phyloP scores from a whole-genome alignment of 2,797 vertebrate genomes.

The Microchirus variegatus region DNA sequence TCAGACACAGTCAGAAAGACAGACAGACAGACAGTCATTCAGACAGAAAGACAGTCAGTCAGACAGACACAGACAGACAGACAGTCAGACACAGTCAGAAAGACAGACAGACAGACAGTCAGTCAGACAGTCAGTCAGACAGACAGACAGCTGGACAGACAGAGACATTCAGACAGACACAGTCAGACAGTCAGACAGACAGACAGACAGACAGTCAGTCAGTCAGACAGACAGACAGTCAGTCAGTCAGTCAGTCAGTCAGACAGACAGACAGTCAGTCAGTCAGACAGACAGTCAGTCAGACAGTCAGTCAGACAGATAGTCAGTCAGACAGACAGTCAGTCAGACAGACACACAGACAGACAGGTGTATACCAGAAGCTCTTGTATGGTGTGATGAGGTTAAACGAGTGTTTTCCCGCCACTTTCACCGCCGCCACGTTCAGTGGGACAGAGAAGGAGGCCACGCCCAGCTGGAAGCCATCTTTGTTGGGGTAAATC shows the following conservation, averaged over 20 bases:
- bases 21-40: too few relatives aligned
- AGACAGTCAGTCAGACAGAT: constrained; percentile 55
- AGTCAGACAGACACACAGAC: background rate
- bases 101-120: background rate
- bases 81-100: constrained; percentile 69
- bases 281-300: background rate
- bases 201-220: background rate
- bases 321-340: constrained; percentile 7
- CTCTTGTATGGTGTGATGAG: constrained; percentile 80
- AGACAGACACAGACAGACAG: constrained; percentile 76
- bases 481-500: constrained; percentile 80
- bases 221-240: background rate
- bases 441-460: constrained; percentile 77
- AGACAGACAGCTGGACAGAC: constrained; percentile 9
- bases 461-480: constrained; percentile 77
- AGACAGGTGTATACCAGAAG: constrained; percentile 64
- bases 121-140: too few relatives aligned
- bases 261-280: constrained; percentile 70
- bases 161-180: constrained; percentile 7
- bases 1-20: background rate
- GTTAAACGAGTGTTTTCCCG: constrained; percentile 70
- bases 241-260: constrained; percentile 74
- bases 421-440: constrained; percentile 67
- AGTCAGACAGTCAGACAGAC: background rate
- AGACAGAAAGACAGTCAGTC: constrained; percentile 21